Evolutionary conservation across 2,888 invertebrate genomes (phyloP), one percentile per base, ranked within the genome.

Genomic region (Cantharis rustica): DNA sequence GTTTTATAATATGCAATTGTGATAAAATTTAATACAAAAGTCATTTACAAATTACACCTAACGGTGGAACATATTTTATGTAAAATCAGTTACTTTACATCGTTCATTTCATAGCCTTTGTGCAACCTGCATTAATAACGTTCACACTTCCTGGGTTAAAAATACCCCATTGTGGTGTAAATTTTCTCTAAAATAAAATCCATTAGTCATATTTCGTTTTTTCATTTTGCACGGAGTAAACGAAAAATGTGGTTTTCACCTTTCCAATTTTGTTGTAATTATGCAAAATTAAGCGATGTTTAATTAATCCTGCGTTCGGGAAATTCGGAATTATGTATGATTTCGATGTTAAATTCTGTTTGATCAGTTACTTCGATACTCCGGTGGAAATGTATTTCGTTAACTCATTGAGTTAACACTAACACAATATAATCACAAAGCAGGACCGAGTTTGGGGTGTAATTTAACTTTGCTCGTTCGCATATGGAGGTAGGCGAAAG

Each of bases 101-200:
- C 66, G 17, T 68, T 73, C 72, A 61, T 73, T 73, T 72, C 23
- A 68, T 62, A 31, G 72, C 72, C 62, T 73, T 73, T 68, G 31
- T 73, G 68, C 68, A 73, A 73, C 61, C 61, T 72, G 72, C 72
- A 72, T 73, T 73, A 73, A 68, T 68, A 73, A 68, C 72, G 68
- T 66, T 72, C 72, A 72, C 72, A 72, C 66, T 72, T 72, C 72
- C 72, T 64, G 26, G 63, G 68, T 73, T 73, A 66, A 72, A 73
- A 73, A 68, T 73, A 73, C 68, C 72, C 72, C 68, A 73, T 73
- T 73, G 72, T 73, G 72, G 68, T 73, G 72, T 61, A 73, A 68
- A 73, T 73, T 73, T 73, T n/a, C 72, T 47, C 16, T 68, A 61
- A 73, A 73, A 73, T 73, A 66, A 61, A 61, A 73, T 70, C 71